These are phyloP conservation scores for Icerya purchasi DNA, from an alignment of 2,888 invertebrate genomes.

Conservation along the genomic window DNA sequence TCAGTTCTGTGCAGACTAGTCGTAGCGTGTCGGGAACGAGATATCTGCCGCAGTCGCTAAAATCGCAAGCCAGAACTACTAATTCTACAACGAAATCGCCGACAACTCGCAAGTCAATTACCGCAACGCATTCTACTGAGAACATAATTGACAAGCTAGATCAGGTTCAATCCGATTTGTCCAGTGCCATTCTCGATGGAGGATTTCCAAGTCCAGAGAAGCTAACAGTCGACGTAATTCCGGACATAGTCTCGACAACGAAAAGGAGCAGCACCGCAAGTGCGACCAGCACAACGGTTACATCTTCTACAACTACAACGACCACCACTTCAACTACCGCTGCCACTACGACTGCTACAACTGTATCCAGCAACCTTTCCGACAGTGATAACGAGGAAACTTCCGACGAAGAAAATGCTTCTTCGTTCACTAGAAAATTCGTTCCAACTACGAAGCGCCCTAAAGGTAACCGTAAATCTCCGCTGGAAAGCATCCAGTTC, in stretches of 20 bases:
- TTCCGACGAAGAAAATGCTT: slow-evolving; percentile 14
- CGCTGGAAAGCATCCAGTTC: slow-evolving; percentile 22
- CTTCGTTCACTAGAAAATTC: slow-evolving; percentile 19
- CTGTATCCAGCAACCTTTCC: slow-evolving; percentile 15
- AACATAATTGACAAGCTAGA: slow-evolving; percentile 71
- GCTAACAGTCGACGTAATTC: slow-evolving; percentile 1
- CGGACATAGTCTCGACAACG: slow-evolving; percentile 6
- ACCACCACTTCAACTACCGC: slow-evolving; percentile 29
- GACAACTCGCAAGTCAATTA: slow-evolving; percentile 15
- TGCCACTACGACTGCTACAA: slow-evolving; percentile 30
- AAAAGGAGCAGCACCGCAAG: neutral
- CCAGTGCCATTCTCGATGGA: slow-evolving; percentile 50
- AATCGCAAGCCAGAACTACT: slow-evolving; percentile 19
- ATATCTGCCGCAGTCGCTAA: slow-evolving; percentile 52
- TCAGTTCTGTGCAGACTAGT: slow-evolving; percentile 70
- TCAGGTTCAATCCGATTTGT: slow-evolving; percentile 61
- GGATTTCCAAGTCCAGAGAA: slow-evolving; percentile 29
- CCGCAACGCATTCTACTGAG: slow-evolving; percentile 38
- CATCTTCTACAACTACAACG: slow-evolving; percentile 27
- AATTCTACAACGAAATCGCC: slow-evolving; percentile 1
- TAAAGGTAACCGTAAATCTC: slow-evolving; percentile 18
- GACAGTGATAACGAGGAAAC: slow-evolving; percentile 11
- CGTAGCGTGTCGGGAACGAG: slow-evolving; percentile 67
- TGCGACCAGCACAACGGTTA: neutral
- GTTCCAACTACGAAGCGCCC: slow-evolving; percentile 20